A percentile compares a stretch with the other conserved stretches of the same genome.
Conservation (phyloP, 2,113 vertebrate genomes). For the Hystrix brachyura region DNA sequence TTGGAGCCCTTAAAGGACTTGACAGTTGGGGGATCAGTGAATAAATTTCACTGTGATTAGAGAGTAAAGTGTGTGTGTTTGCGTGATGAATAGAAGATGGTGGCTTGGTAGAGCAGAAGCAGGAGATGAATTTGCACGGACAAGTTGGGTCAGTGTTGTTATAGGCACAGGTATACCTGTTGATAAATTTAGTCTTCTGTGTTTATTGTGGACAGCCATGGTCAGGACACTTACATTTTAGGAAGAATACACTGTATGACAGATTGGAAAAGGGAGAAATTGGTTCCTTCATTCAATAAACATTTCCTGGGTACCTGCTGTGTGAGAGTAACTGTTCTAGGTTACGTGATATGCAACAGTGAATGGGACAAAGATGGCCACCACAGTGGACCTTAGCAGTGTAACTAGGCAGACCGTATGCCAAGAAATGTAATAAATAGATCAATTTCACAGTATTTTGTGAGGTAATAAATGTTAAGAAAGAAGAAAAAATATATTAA, state of each 20-base stretch:
- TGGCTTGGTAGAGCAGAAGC: background rate
- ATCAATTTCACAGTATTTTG: background rate
- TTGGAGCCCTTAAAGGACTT: background rate
- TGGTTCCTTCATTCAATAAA: constrained; percentile 30
- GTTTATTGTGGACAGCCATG: background rate
- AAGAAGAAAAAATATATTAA: constrained; percentile 14
- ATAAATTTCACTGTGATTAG: background rate
- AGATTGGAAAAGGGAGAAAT: constrained; percentile 14
- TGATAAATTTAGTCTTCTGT: background rate
- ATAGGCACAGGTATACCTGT: background rate
- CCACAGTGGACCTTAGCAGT: background rate
- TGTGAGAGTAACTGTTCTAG: constrained; percentile 29
- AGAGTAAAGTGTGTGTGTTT: background rate
- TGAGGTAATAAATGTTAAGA: background rate
- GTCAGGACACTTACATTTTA: background rate
- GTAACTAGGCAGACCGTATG: background rate
- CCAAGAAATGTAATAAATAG: background rate
- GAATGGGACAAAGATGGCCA: background rate
- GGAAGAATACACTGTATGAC: background rate
- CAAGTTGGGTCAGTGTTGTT: background rate
- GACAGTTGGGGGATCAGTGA: background rate
- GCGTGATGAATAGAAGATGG: background rate
- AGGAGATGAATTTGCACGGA: background rate
- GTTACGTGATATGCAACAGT: background rate
- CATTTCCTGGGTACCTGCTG: background rate